A percentile compares a stretch with the other conserved stretches of the same genome.
phyloP scores from a whole-genome alignment of 2,113 vertebrate genomes.

The Chiloscyllium plagiosum region DNA sequence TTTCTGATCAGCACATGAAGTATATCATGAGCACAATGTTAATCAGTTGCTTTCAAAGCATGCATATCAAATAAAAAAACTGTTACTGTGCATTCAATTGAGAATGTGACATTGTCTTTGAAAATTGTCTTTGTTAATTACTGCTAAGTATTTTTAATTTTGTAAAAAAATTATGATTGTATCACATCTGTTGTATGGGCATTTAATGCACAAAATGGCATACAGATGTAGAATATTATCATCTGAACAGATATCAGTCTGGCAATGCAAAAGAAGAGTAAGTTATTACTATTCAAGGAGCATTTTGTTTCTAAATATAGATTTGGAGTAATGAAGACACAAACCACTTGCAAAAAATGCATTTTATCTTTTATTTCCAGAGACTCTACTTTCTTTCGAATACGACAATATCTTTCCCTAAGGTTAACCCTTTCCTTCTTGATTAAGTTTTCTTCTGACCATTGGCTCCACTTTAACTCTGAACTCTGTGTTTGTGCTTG shows the following conservation, averaged over 20 bases:
- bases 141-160: slow-evolving; percentile 11
- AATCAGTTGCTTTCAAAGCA: not conserved
- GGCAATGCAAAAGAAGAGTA: not conserved
- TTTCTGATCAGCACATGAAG: not conserved
- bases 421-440: not conserved
- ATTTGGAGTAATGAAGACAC: not conserved
- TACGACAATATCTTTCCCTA: not conserved
- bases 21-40: not conserved
- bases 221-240: slow-evolving; percentile 28
- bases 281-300: not conserved
- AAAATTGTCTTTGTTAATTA: not conserved
- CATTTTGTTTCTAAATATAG: slow-evolving; percentile 23
- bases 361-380: slow-evolving; percentile 15
- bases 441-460: not conserved
- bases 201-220: not conserved
- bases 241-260: not conserved
- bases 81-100: not conserved
- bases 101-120: slow-evolving; percentile 5
- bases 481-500: not conserved
- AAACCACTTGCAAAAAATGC: not conserved
- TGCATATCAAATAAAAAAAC: not conserved
- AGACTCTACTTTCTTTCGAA: not conserved
- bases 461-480: not conserved
- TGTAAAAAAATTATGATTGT: not conserved
- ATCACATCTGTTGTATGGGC: not conserved